phyloP scores from a whole-genome alignment of 2,113 vertebrate species.

The Cryptomyrus ogoouensis region DNA sequence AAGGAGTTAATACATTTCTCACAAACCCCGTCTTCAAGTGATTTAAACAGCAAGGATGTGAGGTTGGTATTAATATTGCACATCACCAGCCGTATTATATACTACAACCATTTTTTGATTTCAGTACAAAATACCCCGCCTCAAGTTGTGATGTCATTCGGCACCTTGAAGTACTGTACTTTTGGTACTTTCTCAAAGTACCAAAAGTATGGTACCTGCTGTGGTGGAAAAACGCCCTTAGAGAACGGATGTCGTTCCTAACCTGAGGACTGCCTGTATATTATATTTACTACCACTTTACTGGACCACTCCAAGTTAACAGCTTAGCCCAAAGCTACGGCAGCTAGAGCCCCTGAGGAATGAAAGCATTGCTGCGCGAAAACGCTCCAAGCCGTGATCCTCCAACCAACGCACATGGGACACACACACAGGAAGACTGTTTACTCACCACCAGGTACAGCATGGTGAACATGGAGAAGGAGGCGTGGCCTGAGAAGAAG shows the following conservation, averaged over 20 bases:
- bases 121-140: no score
- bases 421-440: neutral
- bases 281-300: neutral
- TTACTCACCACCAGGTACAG: constrained; percentile 95
- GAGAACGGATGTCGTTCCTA: neutral
- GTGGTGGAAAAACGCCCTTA: neutral
- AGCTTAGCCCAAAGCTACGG: neutral
- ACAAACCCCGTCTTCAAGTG: no score
- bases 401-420: neutral
- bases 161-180: no score
- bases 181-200: no score
- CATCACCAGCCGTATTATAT: no score
- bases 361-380: neutral
- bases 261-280: neutral
- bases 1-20: no score
- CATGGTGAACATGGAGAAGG: constrained; percentile 97
- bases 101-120: no score
- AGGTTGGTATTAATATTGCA: no score
- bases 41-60: no score
- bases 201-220: no score
- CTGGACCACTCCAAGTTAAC: neutral
- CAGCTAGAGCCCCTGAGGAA: neutral
- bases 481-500: constrained; percentile 97
- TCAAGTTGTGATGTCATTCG: no score
- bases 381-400: neutral